These are phyloP conservation scores for Scarus forsteni DNA, from an alignment of 2,797 vertebrate species.

Conservation along the genomic window DNA sequence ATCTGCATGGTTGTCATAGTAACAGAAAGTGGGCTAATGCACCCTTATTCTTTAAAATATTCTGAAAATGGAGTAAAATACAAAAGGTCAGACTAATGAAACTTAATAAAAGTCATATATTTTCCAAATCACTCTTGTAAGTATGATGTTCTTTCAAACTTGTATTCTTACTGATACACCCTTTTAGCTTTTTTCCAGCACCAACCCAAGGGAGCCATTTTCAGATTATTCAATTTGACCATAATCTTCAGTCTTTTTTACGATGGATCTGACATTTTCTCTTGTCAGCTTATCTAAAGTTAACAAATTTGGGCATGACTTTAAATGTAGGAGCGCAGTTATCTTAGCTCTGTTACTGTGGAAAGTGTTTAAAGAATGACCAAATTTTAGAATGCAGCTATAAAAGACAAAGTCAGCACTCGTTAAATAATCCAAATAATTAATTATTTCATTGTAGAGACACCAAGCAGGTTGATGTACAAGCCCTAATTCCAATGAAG, in stretches of 20 bases:
- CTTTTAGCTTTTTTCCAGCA: background rate
- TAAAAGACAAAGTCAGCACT: too few species aligned
- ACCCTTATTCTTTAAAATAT: slow-evolving; percentile 3
- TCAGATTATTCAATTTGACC: background rate
- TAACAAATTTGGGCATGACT: too few species aligned
- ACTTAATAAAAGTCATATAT: background rate
- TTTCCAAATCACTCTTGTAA: background rate
- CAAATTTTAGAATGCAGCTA: too few species aligned
- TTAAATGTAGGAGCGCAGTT: too few species aligned
- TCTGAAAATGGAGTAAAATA: background rate
- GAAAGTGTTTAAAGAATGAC: too few species aligned
- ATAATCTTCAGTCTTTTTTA: background rate
- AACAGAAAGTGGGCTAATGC: background rate
- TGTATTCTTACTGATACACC: background rate
- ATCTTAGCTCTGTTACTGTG: too few species aligned
- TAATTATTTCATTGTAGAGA: too few species aligned
- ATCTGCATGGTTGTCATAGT: slow-evolving; percentile 1
- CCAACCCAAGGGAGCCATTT: background rate
- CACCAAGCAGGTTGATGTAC: too few species aligned
- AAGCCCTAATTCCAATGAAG: too few species aligned
- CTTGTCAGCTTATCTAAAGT: background rate
- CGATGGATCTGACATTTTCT: background rate
- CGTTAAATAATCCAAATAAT: too few species aligned
- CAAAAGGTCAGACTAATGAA: background rate
- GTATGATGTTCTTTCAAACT: background rate